A percentile compares a stretch with the other conserved stretches of the same genome.
Conservation (phyloP, 2,888 invertebrate genomes). For the Arctia plantaginis region DNA sequence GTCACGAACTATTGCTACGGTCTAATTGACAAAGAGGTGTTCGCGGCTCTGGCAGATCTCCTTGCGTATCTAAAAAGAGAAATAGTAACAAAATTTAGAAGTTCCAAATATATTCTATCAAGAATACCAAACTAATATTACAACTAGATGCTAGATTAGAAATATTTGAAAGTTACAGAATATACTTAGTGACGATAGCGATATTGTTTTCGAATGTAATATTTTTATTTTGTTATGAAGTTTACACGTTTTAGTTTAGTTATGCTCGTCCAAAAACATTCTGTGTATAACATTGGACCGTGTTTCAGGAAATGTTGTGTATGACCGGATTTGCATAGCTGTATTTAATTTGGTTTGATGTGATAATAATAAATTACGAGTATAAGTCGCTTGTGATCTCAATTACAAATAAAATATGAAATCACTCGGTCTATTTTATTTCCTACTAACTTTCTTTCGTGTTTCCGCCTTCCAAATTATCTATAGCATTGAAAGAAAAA, state of each 20-base stretch:
- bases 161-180: slow-evolving; percentile 2
- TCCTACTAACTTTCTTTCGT: neutral
- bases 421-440: slow-evolving; percentile 50
- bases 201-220: slow-evolving; percentile 25
- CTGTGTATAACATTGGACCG: slow-evolving; percentile 51
- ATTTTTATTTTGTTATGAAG: slow-evolving; percentile 29
- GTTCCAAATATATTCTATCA: slow-evolving; percentile 28
- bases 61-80: slow-evolving; percentile 46
- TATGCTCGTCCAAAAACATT: slow-evolving; percentile 29
- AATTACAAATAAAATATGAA: slow-evolving; percentile 77
- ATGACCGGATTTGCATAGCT: slow-evolving; percentile 23
- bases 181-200: slow-evolving; percentile 6
- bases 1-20: slow-evolving; percentile 30
- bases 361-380: slow-evolving; percentile 73
- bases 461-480: too few species aligned
- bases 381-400: slow-evolving; percentile 83
- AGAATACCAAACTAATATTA: slow-evolving; percentile 4
- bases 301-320: slow-evolving; percentile 36
- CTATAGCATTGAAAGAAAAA: too few species aligned
- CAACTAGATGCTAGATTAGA: slow-evolving; percentile 16
- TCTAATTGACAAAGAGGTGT: slow-evolving; percentile 8
- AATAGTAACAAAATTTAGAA: slow-evolving; percentile 45
- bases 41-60: slow-evolving; percentile 37
- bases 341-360: slow-evolving; percentile 59
- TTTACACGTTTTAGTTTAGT: slow-evolving; percentile 34